These are phyloP conservation scores for Eulacestoma nigropectus DNA, from an alignment of 2,113 vertebrate species.

Conservation along the genomic window DNA sequence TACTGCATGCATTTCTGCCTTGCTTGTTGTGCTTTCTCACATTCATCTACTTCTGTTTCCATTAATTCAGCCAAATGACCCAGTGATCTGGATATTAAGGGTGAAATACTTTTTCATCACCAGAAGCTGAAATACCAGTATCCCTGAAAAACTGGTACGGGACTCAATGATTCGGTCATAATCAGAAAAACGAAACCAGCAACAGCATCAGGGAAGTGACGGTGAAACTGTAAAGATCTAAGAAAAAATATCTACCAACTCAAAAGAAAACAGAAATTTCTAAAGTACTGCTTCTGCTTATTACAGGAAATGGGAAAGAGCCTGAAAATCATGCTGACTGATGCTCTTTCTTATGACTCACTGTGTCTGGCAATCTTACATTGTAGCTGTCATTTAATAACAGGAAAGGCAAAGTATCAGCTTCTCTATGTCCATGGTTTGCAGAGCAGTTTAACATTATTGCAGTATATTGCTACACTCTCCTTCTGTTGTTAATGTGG, in stretches of 20 bases:
- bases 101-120: not conserved
- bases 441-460: not conserved
- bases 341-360: not conserved
- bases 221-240: not conserved
- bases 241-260: not conserved
- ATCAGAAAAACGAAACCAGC: not conserved
- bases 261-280: not conserved
- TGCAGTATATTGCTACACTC: not conserved
- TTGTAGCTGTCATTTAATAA: not conserved
- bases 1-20: not conserved
- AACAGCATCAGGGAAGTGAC: not conserved
- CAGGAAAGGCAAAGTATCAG: not conserved
- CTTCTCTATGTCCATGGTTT: accelerated
- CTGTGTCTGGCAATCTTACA: not conserved
- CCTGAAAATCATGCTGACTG: not conserved
- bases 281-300: not conserved
- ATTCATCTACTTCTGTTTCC: not conserved
- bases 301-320: not conserved
- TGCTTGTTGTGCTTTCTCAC: not conserved
- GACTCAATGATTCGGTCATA: not conserved
- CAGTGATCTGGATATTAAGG: not conserved
- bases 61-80: not conserved
- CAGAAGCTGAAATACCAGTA: not conserved
- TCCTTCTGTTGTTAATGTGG: not conserved
- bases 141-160: not conserved